A percentile compares a stretch with the other conserved stretches of the same genome.
These are phyloP conservation scores for Magallana angulata DNA, from an alignment of 1,140 invertebrate species.

Conservation along the genomic window DNA sequence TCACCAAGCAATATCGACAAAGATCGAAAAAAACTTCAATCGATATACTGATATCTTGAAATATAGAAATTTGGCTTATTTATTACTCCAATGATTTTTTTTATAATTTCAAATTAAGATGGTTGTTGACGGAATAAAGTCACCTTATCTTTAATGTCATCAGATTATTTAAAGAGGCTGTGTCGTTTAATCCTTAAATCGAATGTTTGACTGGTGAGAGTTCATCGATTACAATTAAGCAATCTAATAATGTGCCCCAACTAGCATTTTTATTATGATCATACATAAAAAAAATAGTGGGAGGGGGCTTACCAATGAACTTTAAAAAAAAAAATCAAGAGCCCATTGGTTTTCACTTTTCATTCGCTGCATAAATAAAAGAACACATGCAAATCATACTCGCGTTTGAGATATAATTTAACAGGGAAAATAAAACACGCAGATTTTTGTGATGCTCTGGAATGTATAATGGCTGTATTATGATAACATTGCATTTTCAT, in stretches of 20 bases:
- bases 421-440: not conserved
- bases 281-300: no score
- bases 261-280: no score
- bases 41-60: not conserved
- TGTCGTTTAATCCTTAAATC: slow-evolving; percentile 24
- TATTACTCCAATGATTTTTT: not conserved
- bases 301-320: no score
- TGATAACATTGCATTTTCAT: slow-evolving; percentile 6
- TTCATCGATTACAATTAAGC: not conserved
- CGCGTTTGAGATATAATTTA: slow-evolving; percentile 4
- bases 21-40: not conserved
- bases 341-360: not conserved
- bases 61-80: not conserved
- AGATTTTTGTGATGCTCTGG: not conserved
- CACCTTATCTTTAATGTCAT: not conserved
- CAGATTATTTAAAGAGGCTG: slow-evolving; percentile 4
- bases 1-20: slow-evolving; percentile 17
- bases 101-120: slow-evolving; percentile 23
- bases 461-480: not conserved
- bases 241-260: no score
- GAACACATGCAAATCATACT: not conserved
- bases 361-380: not conserved
- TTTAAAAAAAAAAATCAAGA: no score
- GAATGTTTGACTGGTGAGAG: slow-evolving; percentile 7
- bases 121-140: slow-evolving; percentile 11